These are phyloP conservation scores for Lamellibrachia luymesi DNA, from an alignment of 1,140 invertebrate genomes.

Conservation along the genomic window DNA sequence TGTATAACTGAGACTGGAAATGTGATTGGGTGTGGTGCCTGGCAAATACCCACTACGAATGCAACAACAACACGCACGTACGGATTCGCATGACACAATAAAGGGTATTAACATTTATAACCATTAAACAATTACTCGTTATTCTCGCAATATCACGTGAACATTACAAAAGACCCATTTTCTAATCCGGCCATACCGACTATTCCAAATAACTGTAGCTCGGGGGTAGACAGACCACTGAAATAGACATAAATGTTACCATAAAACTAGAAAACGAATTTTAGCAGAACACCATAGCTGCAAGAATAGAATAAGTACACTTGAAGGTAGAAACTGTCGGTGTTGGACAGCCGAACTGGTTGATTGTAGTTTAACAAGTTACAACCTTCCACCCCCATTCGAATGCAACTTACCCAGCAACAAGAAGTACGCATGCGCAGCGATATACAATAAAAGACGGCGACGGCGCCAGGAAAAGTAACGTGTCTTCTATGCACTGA, in stretches of 20 bases:
- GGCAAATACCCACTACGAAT: background rate
- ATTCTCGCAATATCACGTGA: background rate
- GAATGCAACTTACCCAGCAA: background rate
- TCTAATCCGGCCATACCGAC: background rate
- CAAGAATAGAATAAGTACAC: background rate
- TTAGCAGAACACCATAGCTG: background rate
- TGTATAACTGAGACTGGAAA: too few species aligned
- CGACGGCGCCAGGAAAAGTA: background rate
- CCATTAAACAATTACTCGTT: background rate
- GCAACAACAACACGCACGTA: background rate
- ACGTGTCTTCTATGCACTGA: background rate
- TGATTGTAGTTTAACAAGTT: background rate
- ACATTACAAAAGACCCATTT: background rate
- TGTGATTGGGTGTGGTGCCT: background rate
- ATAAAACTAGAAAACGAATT: background rate
- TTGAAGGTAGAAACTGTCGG: background rate
- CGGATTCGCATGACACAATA: background rate
- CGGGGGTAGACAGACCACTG: background rate
- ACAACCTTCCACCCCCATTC: background rate
- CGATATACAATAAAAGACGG: background rate
- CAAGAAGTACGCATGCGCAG: background rate
- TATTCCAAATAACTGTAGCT: background rate
- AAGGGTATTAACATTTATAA: background rate
- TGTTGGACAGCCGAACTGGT: background rate
- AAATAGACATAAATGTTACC: background rate